phyloP scores from a whole-genome alignment of 2,888 invertebrate species.

The Cheilosia scutellata region DNA sequence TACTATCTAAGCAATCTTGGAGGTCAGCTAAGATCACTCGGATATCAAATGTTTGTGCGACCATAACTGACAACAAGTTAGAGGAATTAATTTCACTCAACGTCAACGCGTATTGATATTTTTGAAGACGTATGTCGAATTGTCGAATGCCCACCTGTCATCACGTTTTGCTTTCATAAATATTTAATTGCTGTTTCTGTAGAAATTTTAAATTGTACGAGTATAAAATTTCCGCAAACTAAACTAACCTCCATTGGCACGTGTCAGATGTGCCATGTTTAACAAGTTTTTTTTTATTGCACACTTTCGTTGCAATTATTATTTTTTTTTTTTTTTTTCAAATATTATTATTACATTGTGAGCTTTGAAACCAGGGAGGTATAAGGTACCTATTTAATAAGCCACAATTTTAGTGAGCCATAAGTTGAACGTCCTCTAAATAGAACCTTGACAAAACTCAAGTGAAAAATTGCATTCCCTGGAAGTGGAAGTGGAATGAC shows the following conservation, averaged over 20 bases:
- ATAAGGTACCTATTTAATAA: not conserved
- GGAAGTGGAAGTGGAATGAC: slow-evolving; percentile 52
- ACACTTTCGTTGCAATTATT: not conserved
- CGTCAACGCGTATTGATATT: slow-evolving; percentile 22
- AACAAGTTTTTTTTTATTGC: not conserved
- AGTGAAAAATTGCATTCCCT: slow-evolving; percentile 25
- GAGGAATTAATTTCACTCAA: slow-evolving; percentile 42
- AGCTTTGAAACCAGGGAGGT: not conserved
- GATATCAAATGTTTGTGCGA: slow-evolving; percentile 18
- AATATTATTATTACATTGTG: no score
- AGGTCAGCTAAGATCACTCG: slow-evolving; percentile 60
- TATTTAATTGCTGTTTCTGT: slow-evolving; percentile 32
- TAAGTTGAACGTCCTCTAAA: slow-evolving; percentile 25
- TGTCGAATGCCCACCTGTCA: slow-evolving; percentile 14
- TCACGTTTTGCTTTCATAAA: slow-evolving; percentile 55
- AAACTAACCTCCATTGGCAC: slow-evolving; percentile 36
- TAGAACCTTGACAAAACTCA: slow-evolving; percentile 40
- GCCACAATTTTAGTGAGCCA: not conserved
- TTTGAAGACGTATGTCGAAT: slow-evolving; percentile 45
- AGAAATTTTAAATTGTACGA: slow-evolving; percentile 2
- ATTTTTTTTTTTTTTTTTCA: not conserved
- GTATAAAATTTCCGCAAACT: slow-evolving; percentile 45
- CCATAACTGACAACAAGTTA: slow-evolving; percentile 9
- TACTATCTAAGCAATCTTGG: slow-evolving; percentile 27
- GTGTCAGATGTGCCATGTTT: slow-evolving; percentile 9